Conservation (phyloP, 2,797 vertebrate genomes). For the Agapornis canus region DNA sequence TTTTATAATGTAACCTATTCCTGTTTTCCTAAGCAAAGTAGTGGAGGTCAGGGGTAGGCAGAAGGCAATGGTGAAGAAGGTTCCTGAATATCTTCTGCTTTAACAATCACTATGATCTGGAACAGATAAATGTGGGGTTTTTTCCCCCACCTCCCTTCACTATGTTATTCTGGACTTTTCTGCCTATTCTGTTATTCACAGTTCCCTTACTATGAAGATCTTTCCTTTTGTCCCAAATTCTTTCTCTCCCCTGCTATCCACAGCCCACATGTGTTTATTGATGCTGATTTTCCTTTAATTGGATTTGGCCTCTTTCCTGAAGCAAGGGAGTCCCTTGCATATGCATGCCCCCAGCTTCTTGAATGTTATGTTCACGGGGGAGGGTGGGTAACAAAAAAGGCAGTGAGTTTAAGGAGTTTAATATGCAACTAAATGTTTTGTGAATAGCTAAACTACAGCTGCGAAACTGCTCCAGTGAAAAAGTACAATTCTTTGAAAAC, state of each 20-base stretch:
- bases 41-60: accelerated
- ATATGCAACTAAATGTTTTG: neutral
- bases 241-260: neutral
- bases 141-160: neutral
- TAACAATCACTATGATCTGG: neutral
- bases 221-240: neutral
- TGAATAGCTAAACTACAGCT: neutral
- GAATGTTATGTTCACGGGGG: neutral
- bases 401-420: neutral
- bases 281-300: neutral
- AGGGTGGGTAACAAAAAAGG: neutral
- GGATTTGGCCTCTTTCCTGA: neutral
- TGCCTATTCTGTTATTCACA: neutral
- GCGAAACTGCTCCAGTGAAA: neutral
- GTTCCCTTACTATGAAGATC: neutral
- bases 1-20: neutral
- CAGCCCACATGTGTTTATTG: neutral
- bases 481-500: neutral
- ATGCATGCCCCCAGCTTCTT: neutral
- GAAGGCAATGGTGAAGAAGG: neutral
- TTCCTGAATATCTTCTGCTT: neutral
- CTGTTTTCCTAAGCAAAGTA: neutral
- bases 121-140: neutral
- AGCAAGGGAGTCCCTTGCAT: neutral
- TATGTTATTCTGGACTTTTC: neutral